Percentiles rank a stretch among this genome's conserved stretches.
phyloP scores from a whole-genome alignment of 2,888 invertebrate genomes.

The Myopa tessellatipennis region DNA sequence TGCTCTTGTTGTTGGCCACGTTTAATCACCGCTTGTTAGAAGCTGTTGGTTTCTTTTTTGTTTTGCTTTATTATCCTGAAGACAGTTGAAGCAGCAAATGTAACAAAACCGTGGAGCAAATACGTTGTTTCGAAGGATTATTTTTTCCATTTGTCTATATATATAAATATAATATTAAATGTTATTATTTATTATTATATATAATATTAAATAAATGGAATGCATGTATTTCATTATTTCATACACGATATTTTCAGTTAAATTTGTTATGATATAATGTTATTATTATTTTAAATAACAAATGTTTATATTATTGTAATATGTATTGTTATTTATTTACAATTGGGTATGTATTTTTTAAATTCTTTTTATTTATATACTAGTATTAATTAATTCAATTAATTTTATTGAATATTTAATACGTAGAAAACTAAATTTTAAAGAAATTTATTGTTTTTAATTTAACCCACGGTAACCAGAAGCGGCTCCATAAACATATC shows the following conservation, averaged over 20 bases:
- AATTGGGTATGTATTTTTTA: too few species aligned
- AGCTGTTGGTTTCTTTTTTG: neutral
- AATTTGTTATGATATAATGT: neutral
- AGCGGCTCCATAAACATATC: neutral
- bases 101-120: neutral
- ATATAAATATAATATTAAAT: too few species aligned
- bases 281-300: neutral
- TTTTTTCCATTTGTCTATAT: neutral
- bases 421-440: too few species aligned
- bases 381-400: too few species aligned
- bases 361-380: too few species aligned
- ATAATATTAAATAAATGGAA: too few species aligned
- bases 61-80: slow-evolving; percentile 3
- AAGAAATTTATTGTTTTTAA: too few species aligned
- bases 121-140: neutral
- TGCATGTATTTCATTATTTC: neutral
- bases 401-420: too few species aligned
- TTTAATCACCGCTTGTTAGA: neutral
- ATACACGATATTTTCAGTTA: neutral
- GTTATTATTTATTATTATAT: too few species aligned
- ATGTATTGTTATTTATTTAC: neutral
- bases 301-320: neutral
- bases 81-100: neutral
- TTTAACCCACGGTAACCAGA: slow-evolving; percentile 15
- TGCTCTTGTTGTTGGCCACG: neutral